Evolutionary conservation across 2,888 invertebrate species (phyloP).

Genomic region (Leucoptera coffeella): DNA sequence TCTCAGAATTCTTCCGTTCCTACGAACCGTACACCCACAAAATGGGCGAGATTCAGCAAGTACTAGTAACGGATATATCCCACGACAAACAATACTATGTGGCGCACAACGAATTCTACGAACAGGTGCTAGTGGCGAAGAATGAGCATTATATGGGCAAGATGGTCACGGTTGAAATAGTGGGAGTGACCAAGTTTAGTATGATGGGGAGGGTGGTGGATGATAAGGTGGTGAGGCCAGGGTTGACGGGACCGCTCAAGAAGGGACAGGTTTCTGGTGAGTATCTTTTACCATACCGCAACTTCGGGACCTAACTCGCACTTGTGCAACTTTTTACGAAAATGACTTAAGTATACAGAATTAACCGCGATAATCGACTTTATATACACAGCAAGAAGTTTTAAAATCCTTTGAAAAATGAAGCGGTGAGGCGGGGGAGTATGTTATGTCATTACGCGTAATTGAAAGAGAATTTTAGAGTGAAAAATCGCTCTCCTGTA

Average conservation of each 20-base stretch:
- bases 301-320: too few species aligned
- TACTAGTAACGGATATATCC: constrained; percentile 89
- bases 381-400: too few species aligned
- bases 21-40: constrained; percentile 77
- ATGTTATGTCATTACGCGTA: too few species aligned
- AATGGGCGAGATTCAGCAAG: constrained; percentile 62
- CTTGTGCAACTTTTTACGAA: too few species aligned
- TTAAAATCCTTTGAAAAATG: too few species aligned
- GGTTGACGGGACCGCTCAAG: constrained; percentile 44
- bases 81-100: constrained; percentile 88
- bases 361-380: too few species aligned
- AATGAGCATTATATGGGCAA: constrained; percentile 74
- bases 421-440: too few species aligned
- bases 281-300: too few species aligned
- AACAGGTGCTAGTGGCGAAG: constrained; percentile 80
- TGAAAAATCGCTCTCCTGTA: too few species aligned
- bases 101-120: constrained; percentile 92
- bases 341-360: too few species aligned
- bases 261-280: constrained; percentile 54
- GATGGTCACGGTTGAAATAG: constrained; percentile 71
- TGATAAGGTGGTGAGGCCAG: constrained; percentile 47
- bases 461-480: too few species aligned
- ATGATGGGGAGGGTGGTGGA: constrained; percentile 66
- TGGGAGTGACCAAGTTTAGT: constrained; percentile 65
- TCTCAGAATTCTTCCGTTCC: constrained; percentile 85